Evolutionary conservation across 2,888 invertebrate genomes (phyloP).

Genomic region (Plemyria rubiginata): DNA sequence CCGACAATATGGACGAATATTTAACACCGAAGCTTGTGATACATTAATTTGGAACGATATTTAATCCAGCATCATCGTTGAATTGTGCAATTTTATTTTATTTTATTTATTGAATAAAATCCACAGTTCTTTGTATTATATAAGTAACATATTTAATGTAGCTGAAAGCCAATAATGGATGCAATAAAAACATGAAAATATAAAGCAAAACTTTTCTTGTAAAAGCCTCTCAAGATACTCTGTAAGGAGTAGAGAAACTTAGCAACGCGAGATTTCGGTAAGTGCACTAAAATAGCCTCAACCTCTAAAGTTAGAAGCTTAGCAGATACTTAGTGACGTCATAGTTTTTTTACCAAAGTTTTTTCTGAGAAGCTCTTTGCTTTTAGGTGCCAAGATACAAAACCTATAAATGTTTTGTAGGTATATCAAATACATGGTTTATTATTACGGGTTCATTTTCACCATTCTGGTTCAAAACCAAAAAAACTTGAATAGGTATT

Average conservation of each 20-base stretch:
- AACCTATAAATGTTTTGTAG: not conserved
- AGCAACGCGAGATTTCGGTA: constrained; percentile 6
- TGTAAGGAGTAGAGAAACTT: not conserved
- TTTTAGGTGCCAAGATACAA: not conserved
- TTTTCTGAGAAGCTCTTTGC: not conserved
- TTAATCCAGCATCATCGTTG: not conserved
- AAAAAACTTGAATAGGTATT: too few species aligned
- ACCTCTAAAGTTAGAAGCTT: constrained; percentile 15
- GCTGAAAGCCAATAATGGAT: too few species aligned
- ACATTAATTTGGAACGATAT: not conserved
- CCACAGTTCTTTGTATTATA: too few species aligned
- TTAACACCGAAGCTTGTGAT: not conserved
- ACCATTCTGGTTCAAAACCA: too few species aligned
- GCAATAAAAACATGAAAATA: not conserved
- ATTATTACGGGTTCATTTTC: too few species aligned
- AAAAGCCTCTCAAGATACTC: not conserved
- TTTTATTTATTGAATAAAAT: too few species aligned
- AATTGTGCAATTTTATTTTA: too few species aligned
- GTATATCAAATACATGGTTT: not conserved
- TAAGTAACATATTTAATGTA: too few species aligned
- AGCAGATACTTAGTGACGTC: constrained; percentile 2
- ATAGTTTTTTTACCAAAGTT: constrained; percentile 1
- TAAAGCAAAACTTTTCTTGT: not conserved
- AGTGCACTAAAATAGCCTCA: constrained; percentile 14
- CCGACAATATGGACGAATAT: not conserved